Percentiles rank a stretch among this genome's conserved stretches.
phyloP scores from a whole-genome alignment of 2,113 vertebrate genomes.

The Nycticebus coucang region DNA sequence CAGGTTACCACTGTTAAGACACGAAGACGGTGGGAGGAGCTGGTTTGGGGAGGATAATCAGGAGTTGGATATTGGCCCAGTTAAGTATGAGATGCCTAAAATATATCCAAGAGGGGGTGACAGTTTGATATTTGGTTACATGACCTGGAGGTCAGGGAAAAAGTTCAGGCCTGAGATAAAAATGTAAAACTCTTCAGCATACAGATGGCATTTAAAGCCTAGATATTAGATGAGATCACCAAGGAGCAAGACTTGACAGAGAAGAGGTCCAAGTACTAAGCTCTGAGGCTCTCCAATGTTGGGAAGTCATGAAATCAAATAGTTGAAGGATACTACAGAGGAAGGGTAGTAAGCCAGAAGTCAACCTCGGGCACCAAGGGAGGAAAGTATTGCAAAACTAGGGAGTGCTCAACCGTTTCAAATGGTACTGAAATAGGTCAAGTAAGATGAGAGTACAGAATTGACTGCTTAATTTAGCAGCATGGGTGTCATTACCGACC shows the following conservation, averaged over 20 bases:
- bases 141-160: background rate
- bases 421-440: background rate
- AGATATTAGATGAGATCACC: background rate
- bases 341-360: background rate
- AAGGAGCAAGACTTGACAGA: background rate
- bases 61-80: background rate
- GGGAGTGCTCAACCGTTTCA: background rate
- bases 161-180: background rate
- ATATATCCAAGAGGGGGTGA: background rate
- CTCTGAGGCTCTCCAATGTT: background rate
- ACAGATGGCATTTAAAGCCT: background rate
- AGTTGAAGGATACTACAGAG: background rate
- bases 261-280: background rate
- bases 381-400: background rate
- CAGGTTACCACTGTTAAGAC: background rate
- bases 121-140: background rate
- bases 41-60: background rate
- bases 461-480: background rate
- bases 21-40: background rate
- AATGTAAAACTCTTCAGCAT: background rate
- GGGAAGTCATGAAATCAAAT: background rate
- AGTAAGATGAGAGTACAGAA: background rate
- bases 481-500: background rate
- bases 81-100: background rate
- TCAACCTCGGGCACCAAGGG: background rate